phyloP scores from a whole-genome alignment of 1,140 invertebrate genomes.

The Drosophila busckii region DNA sequence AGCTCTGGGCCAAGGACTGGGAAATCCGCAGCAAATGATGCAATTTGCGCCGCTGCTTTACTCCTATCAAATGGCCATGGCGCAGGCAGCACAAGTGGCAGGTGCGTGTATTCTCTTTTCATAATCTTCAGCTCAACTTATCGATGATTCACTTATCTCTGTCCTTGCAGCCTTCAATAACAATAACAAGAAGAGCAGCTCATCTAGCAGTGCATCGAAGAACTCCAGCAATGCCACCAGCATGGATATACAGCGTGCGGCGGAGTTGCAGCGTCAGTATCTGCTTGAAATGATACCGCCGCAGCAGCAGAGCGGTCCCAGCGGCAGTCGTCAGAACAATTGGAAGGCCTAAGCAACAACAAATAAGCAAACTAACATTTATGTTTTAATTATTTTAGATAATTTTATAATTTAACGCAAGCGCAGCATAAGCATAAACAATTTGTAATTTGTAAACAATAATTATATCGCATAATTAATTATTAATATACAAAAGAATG shows the following conservation, averaged over 20 bases:
- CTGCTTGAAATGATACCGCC: constrained; percentile 98
- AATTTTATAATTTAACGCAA: constrained; percentile 68
- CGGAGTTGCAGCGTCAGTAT: constrained; percentile 96
- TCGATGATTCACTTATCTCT: not conserved
- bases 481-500: constrained; percentile 42
- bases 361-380: constrained; percentile 10
- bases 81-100: constrained; percentile 84
- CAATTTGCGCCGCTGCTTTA: constrained; percentile 91
- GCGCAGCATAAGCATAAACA: constrained; percentile 23
- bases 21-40: constrained; percentile 88
- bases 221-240: constrained; percentile 81
- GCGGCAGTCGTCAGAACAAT: constrained; percentile 77
- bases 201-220: constrained; percentile 60
- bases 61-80: constrained; percentile 92
- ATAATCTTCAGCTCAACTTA: not conserved
- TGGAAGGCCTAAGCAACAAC: constrained; percentile 71
- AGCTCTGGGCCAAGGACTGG: constrained; percentile 71
- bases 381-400: constrained; percentile 64
- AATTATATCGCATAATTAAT: constrained; percentile 68
- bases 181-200: constrained; percentile 70
- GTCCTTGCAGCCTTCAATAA: constrained; percentile 57
- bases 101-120: constrained; percentile 48
- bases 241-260: constrained; percentile 88
- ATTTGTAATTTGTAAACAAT: constrained; percentile 68
- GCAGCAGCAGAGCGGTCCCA: constrained; percentile 75